Conservation (phyloP, 2,113 vertebrate species). For the Melospiza melodia region DNA sequence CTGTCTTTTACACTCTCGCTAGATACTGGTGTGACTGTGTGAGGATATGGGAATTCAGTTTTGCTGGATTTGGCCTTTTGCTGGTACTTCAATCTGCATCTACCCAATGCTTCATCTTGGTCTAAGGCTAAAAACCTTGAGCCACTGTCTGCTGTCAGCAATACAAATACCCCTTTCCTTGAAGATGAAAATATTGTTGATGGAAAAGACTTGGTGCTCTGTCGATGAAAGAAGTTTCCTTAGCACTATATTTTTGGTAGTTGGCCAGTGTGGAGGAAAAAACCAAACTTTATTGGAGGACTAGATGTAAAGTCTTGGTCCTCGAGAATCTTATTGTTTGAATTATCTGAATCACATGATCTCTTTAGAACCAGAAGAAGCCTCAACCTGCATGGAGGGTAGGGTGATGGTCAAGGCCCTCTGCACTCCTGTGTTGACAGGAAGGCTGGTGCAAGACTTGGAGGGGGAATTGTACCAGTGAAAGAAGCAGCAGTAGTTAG, state of each 20-base stretch:
- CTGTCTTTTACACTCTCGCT: neutral
- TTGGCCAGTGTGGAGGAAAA: neutral
- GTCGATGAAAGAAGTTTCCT: neutral
- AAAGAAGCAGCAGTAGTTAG: neutral
- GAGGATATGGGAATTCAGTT: neutral
- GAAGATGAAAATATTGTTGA: neutral
- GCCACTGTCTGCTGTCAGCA: neutral
- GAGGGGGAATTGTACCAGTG: neutral
- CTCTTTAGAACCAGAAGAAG: neutral
- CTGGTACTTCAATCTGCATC: neutral
- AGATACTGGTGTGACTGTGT: neutral
- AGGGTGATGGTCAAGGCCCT: neutral
- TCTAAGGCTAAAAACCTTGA: neutral
- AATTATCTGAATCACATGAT: neutral
- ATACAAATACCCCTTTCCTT: neutral
- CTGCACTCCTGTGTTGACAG: neutral
- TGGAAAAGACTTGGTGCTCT: neutral
- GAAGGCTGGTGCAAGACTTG: neutral
- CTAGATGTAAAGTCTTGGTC: neutral
- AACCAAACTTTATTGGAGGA: fast-evolving
- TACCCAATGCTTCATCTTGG: neutral
- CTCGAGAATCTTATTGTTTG: neutral
- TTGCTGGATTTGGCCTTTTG: neutral
- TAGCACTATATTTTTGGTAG: neutral
- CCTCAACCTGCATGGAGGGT: neutral